Conservation (phyloP, 2,888 invertebrate species). For the Empis stercorea region DNA sequence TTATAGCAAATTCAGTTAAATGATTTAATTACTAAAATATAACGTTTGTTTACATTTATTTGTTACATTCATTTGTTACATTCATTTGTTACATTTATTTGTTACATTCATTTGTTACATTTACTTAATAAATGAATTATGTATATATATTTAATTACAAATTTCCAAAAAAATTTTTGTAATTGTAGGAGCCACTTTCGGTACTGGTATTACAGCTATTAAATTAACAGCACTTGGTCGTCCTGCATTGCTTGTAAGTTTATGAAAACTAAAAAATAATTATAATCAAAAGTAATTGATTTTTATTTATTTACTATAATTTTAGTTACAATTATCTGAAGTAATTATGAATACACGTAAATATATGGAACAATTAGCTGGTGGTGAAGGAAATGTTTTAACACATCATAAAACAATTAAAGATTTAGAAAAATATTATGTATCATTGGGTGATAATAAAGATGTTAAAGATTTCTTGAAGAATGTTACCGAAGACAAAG, state of each 20-base stretch:
- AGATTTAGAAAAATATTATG: conserved; percentile 74
- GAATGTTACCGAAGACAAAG: conserved; percentile 81
- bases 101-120: too few relatives aligned
- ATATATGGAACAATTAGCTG: conserved; percentile 86
- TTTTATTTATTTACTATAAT: conserved; percentile 7
- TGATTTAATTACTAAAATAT: too few relatives aligned
- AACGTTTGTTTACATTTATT: too few relatives aligned
- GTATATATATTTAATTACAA: too few relatives aligned
- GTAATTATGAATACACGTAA: conserved; percentile 90
- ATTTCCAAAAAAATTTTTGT: too few relatives aligned
- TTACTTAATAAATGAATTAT: too few relatives aligned
- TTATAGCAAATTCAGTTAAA: too few relatives aligned
- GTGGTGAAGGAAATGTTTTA: conserved; percentile 75
- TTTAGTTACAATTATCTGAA: conserved; percentile 89
- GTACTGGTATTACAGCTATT: conserved; percentile 92
- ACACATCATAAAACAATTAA: conserved; percentile 78
- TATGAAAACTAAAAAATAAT: background rate
- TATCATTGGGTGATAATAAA: conserved; percentile 60
- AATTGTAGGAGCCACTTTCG: conserved; percentile 70
- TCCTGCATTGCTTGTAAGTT: conserved; percentile 77
- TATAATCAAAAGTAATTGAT: too few relatives aligned
- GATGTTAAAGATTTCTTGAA: conserved; percentile 80
- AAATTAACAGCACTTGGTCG: conserved; percentile 95
- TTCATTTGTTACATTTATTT: too few relatives aligned
- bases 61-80: too few relatives aligned